Evolutionary conservation across 2,888 invertebrate genomes (phyloP).

Genomic region (Ochlodes sylvanus): DNA sequence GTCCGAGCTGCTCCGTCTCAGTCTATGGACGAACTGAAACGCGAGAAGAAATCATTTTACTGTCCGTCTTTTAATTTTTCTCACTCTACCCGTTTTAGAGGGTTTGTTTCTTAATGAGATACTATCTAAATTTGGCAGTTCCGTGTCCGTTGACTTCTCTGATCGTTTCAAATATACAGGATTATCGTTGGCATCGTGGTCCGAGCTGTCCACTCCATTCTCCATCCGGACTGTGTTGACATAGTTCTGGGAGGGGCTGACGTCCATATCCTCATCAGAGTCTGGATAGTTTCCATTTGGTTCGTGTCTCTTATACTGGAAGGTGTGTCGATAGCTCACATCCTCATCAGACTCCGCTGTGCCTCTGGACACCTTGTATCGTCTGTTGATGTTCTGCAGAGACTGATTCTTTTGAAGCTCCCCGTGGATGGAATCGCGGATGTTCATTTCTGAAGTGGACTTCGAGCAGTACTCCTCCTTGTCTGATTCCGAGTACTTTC

Average conservation of each 20-base stretch:
- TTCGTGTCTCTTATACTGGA: conserved; percentile 62
- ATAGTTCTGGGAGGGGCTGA: conserved; percentile 53
- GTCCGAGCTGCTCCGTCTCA: conserved; percentile 51
- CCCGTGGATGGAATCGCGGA: conserved; percentile 61
- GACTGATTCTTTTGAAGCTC: conserved; percentile 78
- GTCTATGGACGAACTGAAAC: conserved; percentile 74
- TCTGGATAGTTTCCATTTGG: conserved; percentile 69
- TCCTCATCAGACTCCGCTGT: conserved; percentile 71
- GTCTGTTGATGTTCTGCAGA: conserved; percentile 71
- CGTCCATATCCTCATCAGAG: conserved; percentile 69
- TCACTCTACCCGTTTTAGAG: conserved; percentile 66
- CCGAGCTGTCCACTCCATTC: conserved; percentile 73
- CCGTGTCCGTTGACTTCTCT: conserved; percentile 52
- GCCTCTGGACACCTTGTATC: conserved; percentile 54
- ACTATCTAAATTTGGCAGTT: conserved; percentile 69
- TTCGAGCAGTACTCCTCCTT: conserved; percentile 75
- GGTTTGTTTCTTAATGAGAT: conserved; percentile 69
- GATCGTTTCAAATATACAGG: conserved; percentile 48
- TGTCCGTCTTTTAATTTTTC: conserved; percentile 69
- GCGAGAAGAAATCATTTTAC: conserved; percentile 81
- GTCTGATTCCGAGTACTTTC: conserved; percentile 75
- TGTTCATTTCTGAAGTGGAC: conserved; percentile 70
- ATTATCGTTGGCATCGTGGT: conserved; percentile 73
- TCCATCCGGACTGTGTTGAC: conserved; percentile 63
- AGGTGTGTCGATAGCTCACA: conserved; percentile 58